A percentile compares a stretch with the other conserved stretches of the same genome.
phyloP scores from a whole-genome alignment of 2,797 vertebrate genomes.

The Sternotherus odoratus region DNA sequence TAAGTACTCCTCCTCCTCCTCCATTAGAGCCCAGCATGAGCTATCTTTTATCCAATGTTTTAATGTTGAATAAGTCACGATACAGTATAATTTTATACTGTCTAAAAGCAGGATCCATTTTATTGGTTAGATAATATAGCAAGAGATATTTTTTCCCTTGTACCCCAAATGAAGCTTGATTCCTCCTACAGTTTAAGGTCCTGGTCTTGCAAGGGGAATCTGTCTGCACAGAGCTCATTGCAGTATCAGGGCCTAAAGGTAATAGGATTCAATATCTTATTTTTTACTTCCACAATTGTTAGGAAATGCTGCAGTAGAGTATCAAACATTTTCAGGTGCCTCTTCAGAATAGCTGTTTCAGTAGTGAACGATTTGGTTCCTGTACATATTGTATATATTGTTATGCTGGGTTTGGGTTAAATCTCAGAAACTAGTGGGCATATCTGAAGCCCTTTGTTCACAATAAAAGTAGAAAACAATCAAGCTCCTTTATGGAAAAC shows the following conservation, averaged over 20 bases:
- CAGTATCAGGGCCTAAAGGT: not conserved
- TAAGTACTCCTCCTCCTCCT: constrained; percentile 49
- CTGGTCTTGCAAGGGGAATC: not conserved
- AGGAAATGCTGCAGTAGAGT: not conserved
- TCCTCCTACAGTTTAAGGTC: not conserved
- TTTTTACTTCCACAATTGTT: not conserved
- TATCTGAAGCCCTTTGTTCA: not conserved
- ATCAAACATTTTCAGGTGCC: not conserved
- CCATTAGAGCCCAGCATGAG: constrained; percentile 52
- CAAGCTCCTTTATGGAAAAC: not conserved
- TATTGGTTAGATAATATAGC: constrained; percentile 28
- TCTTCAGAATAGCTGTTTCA: not conserved
- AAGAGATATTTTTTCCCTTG: constrained; percentile 18
- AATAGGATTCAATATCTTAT: not conserved
- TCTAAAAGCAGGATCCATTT: constrained; percentile 42
- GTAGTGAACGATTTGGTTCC: not conserved
- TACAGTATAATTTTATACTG: constrained; percentile 41
- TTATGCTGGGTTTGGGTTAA: not conserved
- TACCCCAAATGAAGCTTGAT: constrained; percentile 9
- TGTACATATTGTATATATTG: not conserved
- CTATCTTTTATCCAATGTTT: constrained; percentile 65
- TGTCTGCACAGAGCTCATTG: not conserved
- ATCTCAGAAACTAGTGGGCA: not conserved
- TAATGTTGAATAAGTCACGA: constrained; percentile 61
- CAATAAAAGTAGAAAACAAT: not conserved